These are phyloP conservation scores for Clivina fossor DNA, from an alignment of 2,888 invertebrate genomes.

Conservation along the genomic window DNA sequence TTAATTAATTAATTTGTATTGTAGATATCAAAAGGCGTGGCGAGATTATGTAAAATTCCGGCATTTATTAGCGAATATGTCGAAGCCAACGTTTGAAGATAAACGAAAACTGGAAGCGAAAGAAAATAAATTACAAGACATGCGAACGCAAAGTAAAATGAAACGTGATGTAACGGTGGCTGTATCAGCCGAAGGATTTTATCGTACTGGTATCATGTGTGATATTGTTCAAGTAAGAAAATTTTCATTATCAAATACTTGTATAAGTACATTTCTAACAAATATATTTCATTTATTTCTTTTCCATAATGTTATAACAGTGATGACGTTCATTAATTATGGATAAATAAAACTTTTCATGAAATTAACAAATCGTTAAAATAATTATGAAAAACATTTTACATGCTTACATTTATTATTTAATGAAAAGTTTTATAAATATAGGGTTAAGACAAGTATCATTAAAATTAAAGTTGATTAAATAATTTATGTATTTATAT, in stretches of 20 bases:
- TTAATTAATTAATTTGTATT: constrained; percentile 35
- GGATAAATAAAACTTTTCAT: no score
- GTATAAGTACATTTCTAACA: neutral
- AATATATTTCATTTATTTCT: no score
- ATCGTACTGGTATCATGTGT: constrained; percentile 92
- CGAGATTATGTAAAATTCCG: constrained; percentile 94
- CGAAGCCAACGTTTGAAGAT: constrained; percentile 89
- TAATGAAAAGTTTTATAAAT: no score
- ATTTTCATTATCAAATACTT: neutral
- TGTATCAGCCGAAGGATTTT: constrained; percentile 86
- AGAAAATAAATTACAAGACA: constrained; percentile 85
- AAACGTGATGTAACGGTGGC: constrained; percentile 95
- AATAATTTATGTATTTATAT: no score
- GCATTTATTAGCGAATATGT: constrained; percentile 93
- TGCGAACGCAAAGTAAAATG: constrained; percentile 91
- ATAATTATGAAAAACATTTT: no score
- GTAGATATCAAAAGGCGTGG: constrained; percentile 93
- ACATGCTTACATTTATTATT: no score
- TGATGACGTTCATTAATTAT: no score
- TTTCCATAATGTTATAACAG: no score
- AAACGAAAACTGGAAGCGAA: constrained; percentile 84
- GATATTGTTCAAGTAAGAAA: constrained; percentile 80
- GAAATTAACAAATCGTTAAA: no score
- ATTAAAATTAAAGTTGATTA: no score
- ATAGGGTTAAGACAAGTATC: no score